Evolutionary conservation across 2,113 vertebrate genomes (phyloP).

Genomic region (Laticauda colubrina): DNA sequence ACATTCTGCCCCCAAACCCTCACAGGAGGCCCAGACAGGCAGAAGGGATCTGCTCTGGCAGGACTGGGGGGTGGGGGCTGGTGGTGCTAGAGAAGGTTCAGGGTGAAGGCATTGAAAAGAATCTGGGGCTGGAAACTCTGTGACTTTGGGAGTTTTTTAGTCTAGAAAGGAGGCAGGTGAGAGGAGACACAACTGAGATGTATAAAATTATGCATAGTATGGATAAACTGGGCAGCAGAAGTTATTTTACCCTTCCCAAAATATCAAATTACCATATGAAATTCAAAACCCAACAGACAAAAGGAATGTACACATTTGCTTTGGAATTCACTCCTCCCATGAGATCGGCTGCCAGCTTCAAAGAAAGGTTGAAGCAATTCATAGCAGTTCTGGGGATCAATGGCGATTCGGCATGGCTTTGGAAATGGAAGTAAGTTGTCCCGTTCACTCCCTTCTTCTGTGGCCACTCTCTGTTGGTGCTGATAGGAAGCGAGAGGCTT

Average conservation of each 20-base stretch:
- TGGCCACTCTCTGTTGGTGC: background rate
- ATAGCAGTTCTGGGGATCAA: background rate
- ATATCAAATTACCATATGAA: background rate
- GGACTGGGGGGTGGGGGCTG: no score
- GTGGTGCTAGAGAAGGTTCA: background rate
- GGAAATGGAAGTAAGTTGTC: no score
- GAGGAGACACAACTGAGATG: background rate
- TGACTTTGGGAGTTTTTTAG: background rate
- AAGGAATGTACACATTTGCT: no score
- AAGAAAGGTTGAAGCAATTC: background rate
- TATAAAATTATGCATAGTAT: background rate
- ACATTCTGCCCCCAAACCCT: background rate
- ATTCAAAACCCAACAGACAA: background rate
- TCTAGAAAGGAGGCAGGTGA: background rate
- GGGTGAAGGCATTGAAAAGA: background rate
- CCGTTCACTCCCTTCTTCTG: background rate
- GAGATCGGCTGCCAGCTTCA: background rate
- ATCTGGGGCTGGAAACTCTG: background rate
- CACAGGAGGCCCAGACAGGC: background rate
- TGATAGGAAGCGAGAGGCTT: no score
- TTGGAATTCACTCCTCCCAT: background rate
- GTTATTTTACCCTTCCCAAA: background rate
- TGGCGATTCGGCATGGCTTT: background rate
- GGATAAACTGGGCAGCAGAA: background rate
- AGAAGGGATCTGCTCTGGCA: background rate